Evolutionary conservation across 2,113 vertebrate species (phyloP).

Genomic region (Accipiter virgatus): DNA sequence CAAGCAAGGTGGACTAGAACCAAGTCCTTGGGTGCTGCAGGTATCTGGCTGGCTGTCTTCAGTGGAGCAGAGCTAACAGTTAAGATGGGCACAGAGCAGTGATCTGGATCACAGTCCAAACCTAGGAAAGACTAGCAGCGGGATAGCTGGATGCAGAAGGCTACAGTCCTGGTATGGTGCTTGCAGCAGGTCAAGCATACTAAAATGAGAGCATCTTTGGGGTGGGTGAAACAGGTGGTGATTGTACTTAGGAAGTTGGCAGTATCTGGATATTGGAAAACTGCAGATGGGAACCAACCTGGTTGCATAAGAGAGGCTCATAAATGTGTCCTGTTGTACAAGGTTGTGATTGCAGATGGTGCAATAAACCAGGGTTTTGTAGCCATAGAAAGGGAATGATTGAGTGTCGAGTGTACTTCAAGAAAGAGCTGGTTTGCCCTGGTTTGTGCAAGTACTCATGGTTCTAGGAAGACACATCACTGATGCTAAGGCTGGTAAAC

Average conservation of each 20-base stretch:
- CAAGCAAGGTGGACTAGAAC: neutral
- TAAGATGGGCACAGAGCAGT: neutral
- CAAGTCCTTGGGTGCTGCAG: neutral
- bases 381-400: neutral
- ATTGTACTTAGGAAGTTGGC: neutral
- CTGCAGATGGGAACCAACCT: neutral
- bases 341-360: neutral
- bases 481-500: neutral
- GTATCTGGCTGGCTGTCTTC: neutral
- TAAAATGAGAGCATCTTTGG: neutral
- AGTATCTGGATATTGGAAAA: neutral
- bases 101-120: neutral
- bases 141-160: neutral
- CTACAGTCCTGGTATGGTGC: neutral
- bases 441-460: neutral
- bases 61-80: neutral
- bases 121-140: neutral
- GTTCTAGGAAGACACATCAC: neutral
- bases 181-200: neutral
- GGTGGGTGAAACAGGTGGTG: neutral
- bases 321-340: neutral
- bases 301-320: neutral
- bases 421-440: neutral
- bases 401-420: neutral
- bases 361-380: neutral